Evolutionary conservation across 2,888 invertebrate genomes (phyloP).

Genomic region (Pheosia tremula): DNA sequence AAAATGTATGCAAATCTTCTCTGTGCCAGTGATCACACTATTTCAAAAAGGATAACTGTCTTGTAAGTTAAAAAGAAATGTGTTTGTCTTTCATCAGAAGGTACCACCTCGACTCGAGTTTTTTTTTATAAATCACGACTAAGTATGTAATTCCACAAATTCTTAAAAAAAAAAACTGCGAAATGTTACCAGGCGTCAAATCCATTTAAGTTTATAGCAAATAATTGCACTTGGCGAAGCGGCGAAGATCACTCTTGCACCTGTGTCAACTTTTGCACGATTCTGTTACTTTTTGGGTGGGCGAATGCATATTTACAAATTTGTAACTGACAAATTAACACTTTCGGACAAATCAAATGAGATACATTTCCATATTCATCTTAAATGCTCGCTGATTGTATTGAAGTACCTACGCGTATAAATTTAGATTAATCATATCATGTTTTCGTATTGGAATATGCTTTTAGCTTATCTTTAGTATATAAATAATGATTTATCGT

Average conservation of each 20-base stretch:
- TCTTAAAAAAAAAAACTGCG: slow-evolving; percentile 14
- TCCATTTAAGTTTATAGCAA: slow-evolving; percentile 47
- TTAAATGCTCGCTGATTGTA: slow-evolving; percentile 43
- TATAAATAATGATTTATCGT: slow-evolving; percentile 48
- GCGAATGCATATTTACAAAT: slow-evolving; percentile 73
- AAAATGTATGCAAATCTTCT: slow-evolving; percentile 29
- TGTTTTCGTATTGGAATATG: slow-evolving; percentile 43
- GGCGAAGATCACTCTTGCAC: slow-evolving; percentile 57
- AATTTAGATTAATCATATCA: slow-evolving; percentile 44
- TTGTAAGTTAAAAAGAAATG: slow-evolving; percentile 22
- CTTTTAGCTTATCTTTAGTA: slow-evolving; percentile 53
- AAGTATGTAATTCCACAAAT: slow-evolving; percentile 21
- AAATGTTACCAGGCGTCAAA: slow-evolving; percentile 31
- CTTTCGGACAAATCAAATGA: slow-evolving; percentile 62
- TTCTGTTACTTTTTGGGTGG: slow-evolving; percentile 58
- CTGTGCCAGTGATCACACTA: slow-evolving; percentile 25
- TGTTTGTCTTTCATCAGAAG: slow-evolving; percentile 10
- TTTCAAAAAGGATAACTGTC: slow-evolving; percentile 29
- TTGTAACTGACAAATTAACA: slow-evolving; percentile 71
- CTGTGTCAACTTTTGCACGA: slow-evolving; percentile 65
- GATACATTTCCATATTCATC: slow-evolving; percentile 55
- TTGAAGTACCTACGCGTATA: slow-evolving; percentile 27
- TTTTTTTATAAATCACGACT: slow-evolving; percentile 23
- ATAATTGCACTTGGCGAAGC: slow-evolving; percentile 62
- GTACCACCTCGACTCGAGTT: slow-evolving; percentile 17